Conservation (phyloP, 2,113 vertebrate genomes). For the Triplophysa rosa region DNA sequence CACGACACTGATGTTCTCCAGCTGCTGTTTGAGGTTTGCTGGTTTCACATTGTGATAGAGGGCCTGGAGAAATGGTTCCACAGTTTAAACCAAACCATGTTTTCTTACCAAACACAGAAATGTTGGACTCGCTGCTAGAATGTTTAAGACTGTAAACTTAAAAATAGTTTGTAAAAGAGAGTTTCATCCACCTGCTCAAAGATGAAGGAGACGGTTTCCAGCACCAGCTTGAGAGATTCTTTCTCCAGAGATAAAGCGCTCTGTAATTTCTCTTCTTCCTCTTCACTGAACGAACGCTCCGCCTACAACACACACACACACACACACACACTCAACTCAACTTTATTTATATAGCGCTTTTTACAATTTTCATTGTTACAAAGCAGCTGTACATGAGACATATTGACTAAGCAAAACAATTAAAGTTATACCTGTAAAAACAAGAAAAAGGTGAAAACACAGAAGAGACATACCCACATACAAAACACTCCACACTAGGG, state of each 20-base stretch:
- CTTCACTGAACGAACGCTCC: constrained; percentile 89
- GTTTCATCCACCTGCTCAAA: constrained; percentile 51
- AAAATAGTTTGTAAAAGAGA: too few relatives aligned
- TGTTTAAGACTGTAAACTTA: too few relatives aligned
- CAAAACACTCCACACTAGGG: too few relatives aligned
- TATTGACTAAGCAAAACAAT: too few relatives aligned
- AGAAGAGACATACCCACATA: too few relatives aligned
- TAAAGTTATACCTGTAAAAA: too few relatives aligned
- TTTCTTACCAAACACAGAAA: not conserved
- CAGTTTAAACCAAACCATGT: not conserved
- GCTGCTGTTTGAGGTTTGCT: constrained; percentile 82
- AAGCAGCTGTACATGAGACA: too few relatives aligned
- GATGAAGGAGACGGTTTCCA: constrained; percentile 76
- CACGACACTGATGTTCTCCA: constrained; percentile 80
- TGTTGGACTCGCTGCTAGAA: not conserved
- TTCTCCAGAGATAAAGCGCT: constrained; percentile 87
- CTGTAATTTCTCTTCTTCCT: constrained; percentile 93
- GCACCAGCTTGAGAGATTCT: constrained; percentile 83
- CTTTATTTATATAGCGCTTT: too few relatives aligned
- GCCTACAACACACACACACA: constrained; percentile 66
- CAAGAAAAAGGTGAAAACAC: too few relatives aligned
- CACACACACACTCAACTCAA: constrained; percentile 13
- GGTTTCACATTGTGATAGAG: constrained; percentile 91
- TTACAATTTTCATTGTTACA: too few relatives aligned
- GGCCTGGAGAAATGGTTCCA: constrained; percentile 70